Evolutionary conservation across 1,140 invertebrate genomes (phyloP).

Genomic region (Drosophila bifasciata): DNA sequence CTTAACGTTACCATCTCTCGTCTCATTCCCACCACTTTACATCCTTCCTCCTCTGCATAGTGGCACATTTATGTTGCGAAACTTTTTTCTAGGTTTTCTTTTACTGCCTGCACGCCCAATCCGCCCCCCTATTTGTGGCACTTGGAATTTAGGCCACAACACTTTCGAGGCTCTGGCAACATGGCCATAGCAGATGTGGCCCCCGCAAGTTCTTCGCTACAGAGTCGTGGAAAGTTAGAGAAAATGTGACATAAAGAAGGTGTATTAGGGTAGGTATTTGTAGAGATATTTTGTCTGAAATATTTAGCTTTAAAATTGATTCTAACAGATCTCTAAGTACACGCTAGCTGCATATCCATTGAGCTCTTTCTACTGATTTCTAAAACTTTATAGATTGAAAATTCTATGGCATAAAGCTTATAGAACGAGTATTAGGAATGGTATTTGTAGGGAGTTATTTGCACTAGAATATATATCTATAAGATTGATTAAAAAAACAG

Average conservation of each 20-base stretch:
- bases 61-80: conserved; percentile 66
- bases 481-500: no score
- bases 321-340: no score
- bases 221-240: conserved; percentile 23
- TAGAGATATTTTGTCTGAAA: no score
- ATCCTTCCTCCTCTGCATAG: background rate
- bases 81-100: conserved; percentile 43
- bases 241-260: conserved; percentile 59
- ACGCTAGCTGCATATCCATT: no score
- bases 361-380: no score
- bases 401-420: no score
- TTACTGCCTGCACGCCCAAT: conserved; percentile 4
- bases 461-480: no score
- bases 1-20: conserved; percentile 4
- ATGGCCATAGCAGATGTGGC: conserved; percentile 42
- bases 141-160: conserved; percentile 78
- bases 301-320: no score
- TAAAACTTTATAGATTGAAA: no score
- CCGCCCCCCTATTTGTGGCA: conserved; percentile 10
- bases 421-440: no score
- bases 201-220: conserved; percentile 21
- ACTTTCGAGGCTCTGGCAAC: conserved; percentile 49
- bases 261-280: no score
- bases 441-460: no score
- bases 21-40: background rate